These are phyloP conservation scores for Pelusios castaneus DNA, from an alignment of 2,113 vertebrate genomes.

Conservation along the genomic window DNA sequence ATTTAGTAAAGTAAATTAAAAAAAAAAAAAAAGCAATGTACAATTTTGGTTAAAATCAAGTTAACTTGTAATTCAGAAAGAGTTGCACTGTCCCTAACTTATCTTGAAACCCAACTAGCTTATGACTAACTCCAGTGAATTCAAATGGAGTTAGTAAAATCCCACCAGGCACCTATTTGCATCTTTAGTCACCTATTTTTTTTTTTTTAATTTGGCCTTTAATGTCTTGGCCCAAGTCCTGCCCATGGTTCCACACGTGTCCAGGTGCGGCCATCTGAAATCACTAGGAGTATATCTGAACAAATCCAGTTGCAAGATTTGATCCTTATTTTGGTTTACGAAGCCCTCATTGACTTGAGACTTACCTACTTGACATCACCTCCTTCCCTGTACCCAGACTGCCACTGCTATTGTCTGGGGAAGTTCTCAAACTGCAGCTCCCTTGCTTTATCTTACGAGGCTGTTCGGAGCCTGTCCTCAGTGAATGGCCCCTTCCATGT, in stretches of 20 bases:
- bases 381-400: neutral
- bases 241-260: neutral
- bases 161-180: neutral
- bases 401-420: neutral
- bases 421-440: neutral
- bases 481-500: neutral
- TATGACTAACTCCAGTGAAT: neutral
- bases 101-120: neutral
- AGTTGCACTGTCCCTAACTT: neutral
- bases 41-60: accelerated
- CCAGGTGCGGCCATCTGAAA: accelerated
- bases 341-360: neutral
- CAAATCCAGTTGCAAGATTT: neutral
- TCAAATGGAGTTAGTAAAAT: neutral
- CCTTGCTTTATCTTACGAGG: neutral
- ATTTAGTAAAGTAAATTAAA: neutral
- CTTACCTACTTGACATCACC: accelerated
- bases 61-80: neutral
- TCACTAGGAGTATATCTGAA: accelerated
- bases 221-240: neutral
- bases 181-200: neutral
- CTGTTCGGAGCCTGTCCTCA: neutral
- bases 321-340: neutral
- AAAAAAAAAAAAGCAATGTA: neutral
- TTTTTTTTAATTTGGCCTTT: accelerated